phyloP scores from a whole-genome alignment of 1,140 invertebrate species.

The Drosophila pruinosa region DNA sequence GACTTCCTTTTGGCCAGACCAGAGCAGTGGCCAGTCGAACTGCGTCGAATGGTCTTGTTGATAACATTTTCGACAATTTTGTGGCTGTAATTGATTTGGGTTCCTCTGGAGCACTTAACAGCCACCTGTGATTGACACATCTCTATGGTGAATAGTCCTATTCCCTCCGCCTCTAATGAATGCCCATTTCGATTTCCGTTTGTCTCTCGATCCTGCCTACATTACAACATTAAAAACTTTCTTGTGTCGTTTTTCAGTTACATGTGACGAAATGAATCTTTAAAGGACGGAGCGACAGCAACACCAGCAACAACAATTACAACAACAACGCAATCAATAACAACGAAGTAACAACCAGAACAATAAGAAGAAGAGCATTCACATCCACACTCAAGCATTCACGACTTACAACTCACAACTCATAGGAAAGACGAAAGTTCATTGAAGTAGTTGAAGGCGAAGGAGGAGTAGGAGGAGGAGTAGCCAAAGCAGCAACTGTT shows the following conservation, averaged over 20 bases:
- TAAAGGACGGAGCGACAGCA: slow-evolving; percentile 33
- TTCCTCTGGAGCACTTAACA: slow-evolving; percentile 24
- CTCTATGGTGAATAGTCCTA: background rate
- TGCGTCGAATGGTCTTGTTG: slow-evolving; percentile 5
- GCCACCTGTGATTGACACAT: slow-evolving; percentile 71
- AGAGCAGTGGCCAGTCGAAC: background rate
- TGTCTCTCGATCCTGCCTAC: background rate
- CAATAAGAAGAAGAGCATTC: background rate
- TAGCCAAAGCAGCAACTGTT: background rate
- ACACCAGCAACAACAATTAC: slow-evolving; percentile 39
- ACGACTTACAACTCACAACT: background rate
- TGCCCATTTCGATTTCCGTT: slow-evolving; percentile 61
- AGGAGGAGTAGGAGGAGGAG: background rate
- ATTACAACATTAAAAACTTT: slow-evolving; percentile 44
- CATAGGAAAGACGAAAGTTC: slow-evolving; percentile 24
- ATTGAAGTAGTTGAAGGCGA: slow-evolving; percentile 8
- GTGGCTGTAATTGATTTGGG: slow-evolving; percentile 71
- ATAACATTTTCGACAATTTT: slow-evolving; percentile 36
- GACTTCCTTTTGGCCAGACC: slow-evolving; percentile 43
- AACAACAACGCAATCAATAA: slow-evolving; percentile 37
- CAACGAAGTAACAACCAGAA: slow-evolving; percentile 19
- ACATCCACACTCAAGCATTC: background rate
- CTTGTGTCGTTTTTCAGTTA: slow-evolving; percentile 61
- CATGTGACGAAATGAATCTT: slow-evolving; percentile 63
- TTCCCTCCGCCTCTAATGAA: slow-evolving; percentile 21